phyloP scores from a whole-genome alignment of 2,888 invertebrate species.

The Margaritifera margaritifera region DNA sequence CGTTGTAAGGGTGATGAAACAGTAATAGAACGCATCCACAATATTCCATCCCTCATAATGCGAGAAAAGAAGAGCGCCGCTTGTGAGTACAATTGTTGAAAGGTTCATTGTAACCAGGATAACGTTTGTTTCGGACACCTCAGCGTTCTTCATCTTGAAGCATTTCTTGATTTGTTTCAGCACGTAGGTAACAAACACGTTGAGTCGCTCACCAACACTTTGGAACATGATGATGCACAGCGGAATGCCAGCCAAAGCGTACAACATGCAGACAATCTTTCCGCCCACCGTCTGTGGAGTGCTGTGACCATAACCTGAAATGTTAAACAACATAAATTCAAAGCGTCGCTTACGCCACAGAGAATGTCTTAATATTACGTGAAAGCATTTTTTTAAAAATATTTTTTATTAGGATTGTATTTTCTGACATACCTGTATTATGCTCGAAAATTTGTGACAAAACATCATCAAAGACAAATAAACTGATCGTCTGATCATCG shows the following conservation, averaged over 20 bases:
- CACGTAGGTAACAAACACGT: conserved; percentile 97
- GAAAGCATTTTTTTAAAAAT: too few relatives aligned
- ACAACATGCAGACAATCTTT: conserved; percentile 95
- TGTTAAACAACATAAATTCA: too few relatives aligned
- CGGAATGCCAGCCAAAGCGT: conserved; percentile 90
- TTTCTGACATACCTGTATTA: too few relatives aligned
- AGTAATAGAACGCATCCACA: conserved; percentile 91
- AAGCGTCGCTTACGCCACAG: too few relatives aligned
- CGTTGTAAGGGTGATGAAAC: conserved; percentile 97
- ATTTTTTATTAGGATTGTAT: too few relatives aligned
- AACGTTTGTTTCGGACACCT: conserved; percentile 92
- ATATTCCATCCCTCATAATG: conserved; percentile 97
- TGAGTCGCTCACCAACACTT: conserved; percentile 97
- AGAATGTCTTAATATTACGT: too few relatives aligned
- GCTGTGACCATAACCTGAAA: conserved; percentile 95
- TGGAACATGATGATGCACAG: conserved; percentile 99
- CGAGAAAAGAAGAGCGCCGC: conserved; percentile 95
- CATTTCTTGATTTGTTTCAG: conserved; percentile 91
- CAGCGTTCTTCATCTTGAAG: conserved; percentile 82
- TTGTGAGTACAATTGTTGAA: conserved; percentile 93
- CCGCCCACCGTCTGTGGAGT: conserved; percentile 97
- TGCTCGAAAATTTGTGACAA: too few relatives aligned
- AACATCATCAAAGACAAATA: too few relatives aligned
- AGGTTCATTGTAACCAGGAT: conserved; percentile 84
- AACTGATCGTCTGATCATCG: too few relatives aligned